Evolutionary conservation across 1,140 invertebrate species (phyloP).

Genomic region (Drosophila ambigua): DNA sequence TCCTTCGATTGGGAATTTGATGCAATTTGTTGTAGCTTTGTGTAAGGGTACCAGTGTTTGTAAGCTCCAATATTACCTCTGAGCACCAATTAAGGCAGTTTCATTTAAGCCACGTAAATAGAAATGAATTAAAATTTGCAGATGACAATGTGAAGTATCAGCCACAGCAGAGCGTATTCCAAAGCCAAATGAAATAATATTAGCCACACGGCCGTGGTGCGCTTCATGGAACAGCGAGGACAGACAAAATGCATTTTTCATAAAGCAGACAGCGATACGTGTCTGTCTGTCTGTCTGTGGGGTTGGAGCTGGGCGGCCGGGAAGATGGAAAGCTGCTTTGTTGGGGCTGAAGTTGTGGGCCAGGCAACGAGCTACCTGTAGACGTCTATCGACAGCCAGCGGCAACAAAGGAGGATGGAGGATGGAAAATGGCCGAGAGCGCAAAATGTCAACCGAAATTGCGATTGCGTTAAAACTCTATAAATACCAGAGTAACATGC

Average conservation of each 20-base stretch:
- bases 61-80: background rate
- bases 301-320: background rate
- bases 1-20: too few species aligned
- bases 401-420: conserved; percentile 46
- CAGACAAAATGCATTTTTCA: conserved; percentile 78
- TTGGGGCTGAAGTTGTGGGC: conserved; percentile 6
- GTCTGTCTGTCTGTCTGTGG: conserved; percentile 5
- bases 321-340: background rate
- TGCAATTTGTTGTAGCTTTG: too few species aligned
- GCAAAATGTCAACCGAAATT: conserved; percentile 80
- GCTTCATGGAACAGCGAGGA: conserved; percentile 55
- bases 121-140: conserved; percentile 37
- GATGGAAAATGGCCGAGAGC: conserved; percentile 58
- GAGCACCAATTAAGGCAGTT: conserved; percentile 18
- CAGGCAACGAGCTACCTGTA: conserved; percentile 44
- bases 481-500: conserved; percentile 81
- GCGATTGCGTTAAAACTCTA: conserved; percentile 83
- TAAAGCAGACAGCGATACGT: conserved; percentile 68
- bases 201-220: conserved; percentile 47
- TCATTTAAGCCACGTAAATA: conserved; percentile 40
- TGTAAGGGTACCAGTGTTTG: too few species aligned
- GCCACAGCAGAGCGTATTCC: conserved; percentile 45
- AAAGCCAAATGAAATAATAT: conserved; percentile 69
- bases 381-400: conserved; percentile 60
- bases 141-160: conserved; percentile 24